Base-by-base conservation (phyloP, 2,888 invertebrate genomes). In the Melinaea marsaeus region DNA sequence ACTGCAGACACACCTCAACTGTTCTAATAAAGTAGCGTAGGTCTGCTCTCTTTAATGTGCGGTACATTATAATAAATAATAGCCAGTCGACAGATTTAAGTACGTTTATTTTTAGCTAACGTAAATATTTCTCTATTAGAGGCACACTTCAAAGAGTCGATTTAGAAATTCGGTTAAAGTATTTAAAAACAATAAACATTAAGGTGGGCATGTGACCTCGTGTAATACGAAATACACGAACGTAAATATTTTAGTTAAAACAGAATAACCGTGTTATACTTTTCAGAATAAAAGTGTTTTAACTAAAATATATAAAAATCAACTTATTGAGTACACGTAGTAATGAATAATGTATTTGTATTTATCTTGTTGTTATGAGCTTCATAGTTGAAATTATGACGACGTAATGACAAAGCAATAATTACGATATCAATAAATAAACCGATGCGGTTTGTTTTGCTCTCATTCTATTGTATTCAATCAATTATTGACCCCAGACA, bases 51-150 rank as follows among this genome's bases (percentile, higher is more conserved):
- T 69, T 75, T 75, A 74, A 72, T 71, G 69, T 62, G 65, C 69
- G 66, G 63, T 71, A 73, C 69, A 73, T 73, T 71, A 71, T 69
- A 69, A 65, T 69, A 76, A 74, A 67, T 76, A 73, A 77, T 73
- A 74, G 71, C 65, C 68, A 69, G 75, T 70, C 72, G 75, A 77
- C 74, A 76, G 76, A 73, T 71, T 76, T 71, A 71, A 70, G 67
- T 66, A 68, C 68, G 72, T 73, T 75, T 75, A 73, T 74, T 75
- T 74, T 72, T 72, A 72, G 70, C 71, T 57, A 70, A 71, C 71
- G 68, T 77, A 77, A 77, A 78, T 77, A 76, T 75, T 75, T 70
- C 71, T 69, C 70, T 73, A 71, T 70, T 70, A 69, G 69, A 73
- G 68, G 69, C 60, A 68, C 69, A 74, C 74, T 73, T 75, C 76